phyloP scores from a whole-genome alignment of 2,113 vertebrate species.

The Callipepla squamata region DNA sequence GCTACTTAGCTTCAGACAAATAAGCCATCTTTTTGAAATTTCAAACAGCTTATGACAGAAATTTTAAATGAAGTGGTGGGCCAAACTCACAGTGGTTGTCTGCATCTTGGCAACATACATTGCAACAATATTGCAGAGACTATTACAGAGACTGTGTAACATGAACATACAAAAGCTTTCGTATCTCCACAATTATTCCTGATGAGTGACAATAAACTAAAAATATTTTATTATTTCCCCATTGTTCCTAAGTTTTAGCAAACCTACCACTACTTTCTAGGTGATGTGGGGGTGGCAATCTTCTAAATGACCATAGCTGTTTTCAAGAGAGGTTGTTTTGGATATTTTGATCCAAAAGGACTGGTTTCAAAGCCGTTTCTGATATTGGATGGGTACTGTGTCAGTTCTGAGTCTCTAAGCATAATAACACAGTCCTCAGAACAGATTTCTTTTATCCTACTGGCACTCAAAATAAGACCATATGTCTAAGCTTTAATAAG shows the following conservation, averaged over 20 bases:
- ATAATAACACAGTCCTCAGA: not conserved
- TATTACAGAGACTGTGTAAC: not conserved
- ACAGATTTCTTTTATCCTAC: constrained; percentile 4
- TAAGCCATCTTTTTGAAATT: not conserved
- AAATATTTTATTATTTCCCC: not conserved
- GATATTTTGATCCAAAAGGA: not conserved
- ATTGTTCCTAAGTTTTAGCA: not conserved
- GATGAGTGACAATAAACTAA: not conserved
- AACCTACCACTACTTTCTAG: not conserved
- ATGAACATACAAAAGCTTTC: not conserved
- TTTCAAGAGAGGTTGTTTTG: not conserved
- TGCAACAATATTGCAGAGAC: not conserved
- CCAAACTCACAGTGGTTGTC: rapidly evolving
- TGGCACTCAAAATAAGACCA: constrained; percentile 42
- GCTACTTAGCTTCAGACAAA: not conserved
- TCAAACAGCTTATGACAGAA: not conserved
- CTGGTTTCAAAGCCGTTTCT: not conserved
- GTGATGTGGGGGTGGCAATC: not conserved
- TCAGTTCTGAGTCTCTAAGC: not conserved
- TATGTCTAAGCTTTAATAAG: constrained; percentile 50
- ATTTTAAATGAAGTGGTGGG: not conserved
- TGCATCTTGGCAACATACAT: not conserved
- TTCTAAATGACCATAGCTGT: not conserved
- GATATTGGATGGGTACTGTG: not conserved
- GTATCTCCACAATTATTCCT: not conserved